Evolutionary conservation across 2,888 invertebrate genomes (phyloP).

Genomic region (Lepas anatifera): DNA sequence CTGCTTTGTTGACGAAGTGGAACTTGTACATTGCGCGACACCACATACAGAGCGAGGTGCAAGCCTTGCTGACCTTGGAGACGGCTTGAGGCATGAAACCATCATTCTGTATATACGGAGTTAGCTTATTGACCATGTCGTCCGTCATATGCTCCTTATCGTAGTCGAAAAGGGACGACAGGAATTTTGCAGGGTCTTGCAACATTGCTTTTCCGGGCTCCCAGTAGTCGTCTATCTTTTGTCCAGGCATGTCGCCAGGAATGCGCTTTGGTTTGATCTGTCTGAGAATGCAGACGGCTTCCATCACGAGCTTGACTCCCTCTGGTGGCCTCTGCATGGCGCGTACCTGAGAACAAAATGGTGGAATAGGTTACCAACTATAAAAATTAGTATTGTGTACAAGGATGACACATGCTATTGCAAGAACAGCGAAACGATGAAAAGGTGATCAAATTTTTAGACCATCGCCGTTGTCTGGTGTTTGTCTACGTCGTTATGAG

Average conservation of each 20-base stretch:
- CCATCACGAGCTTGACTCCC: slow-evolving; percentile 53
- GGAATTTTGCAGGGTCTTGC: slow-evolving; percentile 64
- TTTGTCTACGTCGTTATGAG: too few relatives aligned
- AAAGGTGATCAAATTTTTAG: too few relatives aligned
- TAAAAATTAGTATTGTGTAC: too few relatives aligned
- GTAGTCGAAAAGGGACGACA: slow-evolving; percentile 59
- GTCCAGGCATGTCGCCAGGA: slow-evolving; percentile 46
- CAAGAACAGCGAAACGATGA: too few relatives aligned
- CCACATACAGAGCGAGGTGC: slow-evolving; percentile 91
- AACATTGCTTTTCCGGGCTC: slow-evolving; percentile 68
- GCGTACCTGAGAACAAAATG: slow-evolving; percentile 36
- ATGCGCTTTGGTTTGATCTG: slow-evolving; percentile 63
- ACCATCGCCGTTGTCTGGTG: too few relatives aligned
- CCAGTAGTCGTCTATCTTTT: slow-evolving; percentile 64
- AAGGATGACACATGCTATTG: too few relatives aligned
- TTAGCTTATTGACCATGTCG: slow-evolving; percentile 46
- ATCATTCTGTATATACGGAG: slow-evolving; percentile 4
- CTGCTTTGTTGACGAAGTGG: slow-evolving; percentile 52
- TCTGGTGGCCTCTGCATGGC: slow-evolving; percentile 80
- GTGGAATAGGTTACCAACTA: too few relatives aligned
- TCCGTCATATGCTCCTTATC: slow-evolving; percentile 73
- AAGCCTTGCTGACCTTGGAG: slow-evolving; percentile 58
- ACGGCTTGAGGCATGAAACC: slow-evolving; percentile 1
- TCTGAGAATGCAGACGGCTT: slow-evolving; percentile 43
- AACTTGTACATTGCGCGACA: slow-evolving; percentile 94